These are phyloP conservation scores for Eulithis prunata DNA, from an alignment of 2,888 invertebrate genomes.

Conservation along the genomic window DNA sequence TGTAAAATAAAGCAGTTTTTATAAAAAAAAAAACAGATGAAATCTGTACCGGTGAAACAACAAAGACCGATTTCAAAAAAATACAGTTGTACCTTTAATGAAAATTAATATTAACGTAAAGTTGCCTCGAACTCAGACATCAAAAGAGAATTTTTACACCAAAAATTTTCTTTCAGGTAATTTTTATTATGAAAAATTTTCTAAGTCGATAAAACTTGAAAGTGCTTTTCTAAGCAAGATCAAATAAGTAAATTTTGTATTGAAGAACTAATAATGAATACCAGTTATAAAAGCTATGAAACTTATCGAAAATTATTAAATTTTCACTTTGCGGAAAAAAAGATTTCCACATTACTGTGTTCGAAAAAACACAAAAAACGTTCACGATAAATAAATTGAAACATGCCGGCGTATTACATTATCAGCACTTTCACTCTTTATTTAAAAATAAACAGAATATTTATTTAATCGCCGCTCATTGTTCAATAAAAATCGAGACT, in stretches of 20 bases:
- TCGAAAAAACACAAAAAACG: conserved; percentile 14
- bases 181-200: background rate
- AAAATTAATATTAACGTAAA: too few species aligned
- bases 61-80: background rate
- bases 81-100: background rate
- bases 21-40: background rate
- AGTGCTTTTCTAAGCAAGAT: background rate
- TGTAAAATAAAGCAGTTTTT: background rate
- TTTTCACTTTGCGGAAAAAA: background rate
- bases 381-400: conserved; percentile 19
- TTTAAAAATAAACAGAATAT: conserved; percentile 31
- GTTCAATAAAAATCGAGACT: conserved; percentile 43
- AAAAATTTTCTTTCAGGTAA: background rate
- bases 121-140: too few species aligned
- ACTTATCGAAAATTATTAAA: background rate
- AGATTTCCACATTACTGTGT: conserved; percentile 2
- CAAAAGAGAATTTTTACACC: too few species aligned
- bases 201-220: conserved; percentile 6
- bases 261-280: background rate
- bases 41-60: background rate
- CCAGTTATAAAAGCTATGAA: background rate
- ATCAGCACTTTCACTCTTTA: conserved; percentile 32
- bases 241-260: background rate
- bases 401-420: conserved; percentile 24
- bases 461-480: conserved; percentile 29